Evolutionary conservation across 2,797 vertebrate genomes (phyloP), one percentile per base, ranked within the genome.

Genomic region (Silurus lanzhouensis): DNA sequence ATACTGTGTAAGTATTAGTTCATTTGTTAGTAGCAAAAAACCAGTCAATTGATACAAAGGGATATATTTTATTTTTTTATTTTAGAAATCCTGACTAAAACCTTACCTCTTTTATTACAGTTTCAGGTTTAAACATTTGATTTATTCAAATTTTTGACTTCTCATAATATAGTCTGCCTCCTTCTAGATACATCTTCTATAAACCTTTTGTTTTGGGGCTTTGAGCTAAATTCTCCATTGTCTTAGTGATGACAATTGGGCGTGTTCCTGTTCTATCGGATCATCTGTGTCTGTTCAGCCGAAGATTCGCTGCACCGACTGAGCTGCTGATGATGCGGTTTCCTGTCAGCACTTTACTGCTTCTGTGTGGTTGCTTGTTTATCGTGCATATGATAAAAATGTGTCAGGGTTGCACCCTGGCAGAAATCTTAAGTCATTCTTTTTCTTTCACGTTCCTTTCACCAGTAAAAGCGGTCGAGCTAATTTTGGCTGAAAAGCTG

Each of bases 261-360:
- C 13, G 81, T 70, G 19, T 22, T 63, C 57, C 9, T 70, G 0
- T 76, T 84, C 44, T 44, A 76, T 52, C 15, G 10, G 44, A 38
- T 83, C 57, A 78, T 85, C 48, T 82, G 60, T 81, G n/a, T 52
- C 55, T 77, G 72, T 57, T 83, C 63, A 52, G 38, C 25, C 61
- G 55, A 83, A 87, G 77, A 60, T 64, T 80, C 25, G 46, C 72
- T 87, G 85, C 79, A 66, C 70, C 79, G 25, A 78, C n/a, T 67
- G 44, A 52, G 70, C 81, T 79, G 68, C 58, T 84, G 66, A 79
- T 72, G 57, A 22, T 82, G 79, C n/a, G 75, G 80, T 88, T 88
- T 88, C 87, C 87, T 88, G 83, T 82, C 57, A 79, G 86, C 66
- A 66, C 25, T 67, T 74, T 19, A 31, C 44, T 78, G 31, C 46